These are phyloP conservation scores for Trichogramma dendrolimi DNA, from an alignment of 2,888 invertebrate species.

Conservation along the genomic window DNA sequence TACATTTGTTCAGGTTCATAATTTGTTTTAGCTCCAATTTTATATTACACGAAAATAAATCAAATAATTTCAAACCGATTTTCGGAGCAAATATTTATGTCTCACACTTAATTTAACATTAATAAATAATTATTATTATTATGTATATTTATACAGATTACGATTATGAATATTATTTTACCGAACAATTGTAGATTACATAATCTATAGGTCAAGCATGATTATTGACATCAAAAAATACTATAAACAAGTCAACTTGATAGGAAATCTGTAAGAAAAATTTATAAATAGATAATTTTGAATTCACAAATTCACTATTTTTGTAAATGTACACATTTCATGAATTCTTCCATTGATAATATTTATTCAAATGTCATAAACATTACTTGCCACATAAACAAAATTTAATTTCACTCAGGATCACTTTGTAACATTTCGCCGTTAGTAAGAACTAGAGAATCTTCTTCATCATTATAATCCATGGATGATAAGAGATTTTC, in stretches of 20 bases:
- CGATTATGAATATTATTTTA: constrained; percentile 26
- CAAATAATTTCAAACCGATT: constrained; percentile 33
- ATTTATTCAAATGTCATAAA: constrained; percentile 13
- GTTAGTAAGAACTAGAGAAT: constrained; percentile 67
- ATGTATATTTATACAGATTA: constrained; percentile 34
- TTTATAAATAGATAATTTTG: constrained; percentile 10
- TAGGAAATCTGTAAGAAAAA: constrained; percentile 4
- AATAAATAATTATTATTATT: constrained; percentile 27
- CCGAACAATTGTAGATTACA: constrained; percentile 19
- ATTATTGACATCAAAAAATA: constrained; percentile 23
- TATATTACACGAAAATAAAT: constrained; percentile 37
- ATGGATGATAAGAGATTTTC: constrained; percentile 69
- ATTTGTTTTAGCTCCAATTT: constrained; percentile 33
- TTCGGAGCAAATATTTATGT: constrained; percentile 30
- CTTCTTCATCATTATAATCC: constrained; percentile 72
- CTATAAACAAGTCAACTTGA: constrained; percentile 11
- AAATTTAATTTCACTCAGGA: constrained; percentile 39
- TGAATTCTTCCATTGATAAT: constrained; percentile 10
- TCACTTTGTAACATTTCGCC: constrained; percentile 57
- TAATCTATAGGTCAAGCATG: constrained; percentile 14
- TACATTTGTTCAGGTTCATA: constrained; percentile 18
- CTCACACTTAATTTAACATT: constrained; percentile 27
- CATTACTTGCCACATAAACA: constrained; percentile 15
- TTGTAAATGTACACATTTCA: constrained; percentile 16
- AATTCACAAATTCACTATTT: constrained; percentile 10